A percentile compares a stretch with the other conserved stretches of the same genome.
Conservation (phyloP, 1,140 invertebrate genomes). For the Laodelphax striatellus region DNA sequence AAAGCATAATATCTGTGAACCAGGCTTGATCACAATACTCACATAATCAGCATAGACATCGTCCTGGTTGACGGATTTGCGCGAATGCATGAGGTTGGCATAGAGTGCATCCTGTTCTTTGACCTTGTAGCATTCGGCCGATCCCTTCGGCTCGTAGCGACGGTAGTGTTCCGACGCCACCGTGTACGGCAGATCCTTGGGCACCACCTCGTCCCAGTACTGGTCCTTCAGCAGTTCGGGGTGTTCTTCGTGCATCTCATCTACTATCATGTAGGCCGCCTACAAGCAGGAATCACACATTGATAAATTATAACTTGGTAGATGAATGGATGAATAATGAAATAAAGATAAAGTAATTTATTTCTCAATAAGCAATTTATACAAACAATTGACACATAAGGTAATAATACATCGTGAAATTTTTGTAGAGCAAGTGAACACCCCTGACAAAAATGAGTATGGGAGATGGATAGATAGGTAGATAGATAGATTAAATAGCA, state of each 20-base stretch:
- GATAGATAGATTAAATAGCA: too few species aligned
- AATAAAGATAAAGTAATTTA: too few species aligned
- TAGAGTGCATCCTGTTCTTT: conserved; percentile 71
- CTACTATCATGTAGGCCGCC: conserved; percentile 83
- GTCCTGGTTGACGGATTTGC: conserved; percentile 50
- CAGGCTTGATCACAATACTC: conserved; percentile 14
- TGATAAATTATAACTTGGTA: neutral
- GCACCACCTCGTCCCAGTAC: conserved; percentile 84
- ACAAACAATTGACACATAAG: too few species aligned
- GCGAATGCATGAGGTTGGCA: conserved; percentile 48
- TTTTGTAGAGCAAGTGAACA: too few species aligned
- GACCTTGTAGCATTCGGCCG: conserved; percentile 71
- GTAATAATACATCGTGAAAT: too few species aligned
- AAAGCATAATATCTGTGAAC: too few species aligned
- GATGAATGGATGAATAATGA: too few species aligned
- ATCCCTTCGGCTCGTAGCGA: conserved; percentile 66
- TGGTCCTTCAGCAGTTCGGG: conserved; percentile 78
- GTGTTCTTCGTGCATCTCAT: conserved; percentile 84
- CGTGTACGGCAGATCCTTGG: conserved; percentile 75
- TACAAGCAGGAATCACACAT: conserved; percentile 30
- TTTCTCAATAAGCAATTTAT: too few species aligned
- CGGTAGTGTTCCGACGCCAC: conserved; percentile 73
- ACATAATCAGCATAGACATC: conserved; percentile 60
- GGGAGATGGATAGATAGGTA: too few species aligned
- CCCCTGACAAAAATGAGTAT: too few species aligned